Base-by-base conservation (phyloP, 1,140 invertebrate genomes). In the Piezodorus guildinii region DNA sequence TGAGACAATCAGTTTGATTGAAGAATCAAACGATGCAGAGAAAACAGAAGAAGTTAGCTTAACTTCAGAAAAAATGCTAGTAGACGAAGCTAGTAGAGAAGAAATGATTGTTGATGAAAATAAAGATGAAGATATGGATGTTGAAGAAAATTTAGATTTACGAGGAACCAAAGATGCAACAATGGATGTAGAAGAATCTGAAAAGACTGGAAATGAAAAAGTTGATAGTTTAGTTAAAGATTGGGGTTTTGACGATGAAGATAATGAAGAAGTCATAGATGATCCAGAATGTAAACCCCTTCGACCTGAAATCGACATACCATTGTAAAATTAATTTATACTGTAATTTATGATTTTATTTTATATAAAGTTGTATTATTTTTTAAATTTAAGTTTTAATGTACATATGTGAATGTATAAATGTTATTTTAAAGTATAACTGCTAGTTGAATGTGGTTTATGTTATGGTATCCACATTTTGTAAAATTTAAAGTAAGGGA, bases 191-290 rank as follows among this genome's bases (percentile, higher is more conserved):
- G 61, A 62, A 49, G 61, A 62, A 49, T 1, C 6, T 51, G 34
- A 46, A 25, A 46, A 17, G n/a, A 27, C 19, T 19, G 60, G 58
- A 43, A 23, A 30, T 30, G 64, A 43, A 16, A 65, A 59, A 62
- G 64, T 49, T 30, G 51, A 61, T 34, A 60, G 52, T 16, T 49
- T 65, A 12, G 64, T 62, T 10, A 65, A 44, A 44, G 64, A 65
- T 59, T 65, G 64, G 64, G 64, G 60, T 39, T 65, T 65, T 46
- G 64, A 65, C 17, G 44, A 61, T 54, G 64, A 65, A 27, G 64
- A 65, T 27, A 56, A 59, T 19, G 34, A 39, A 21, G 59, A 65
- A 43, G 60, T 61, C 19, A 54, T 49, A 15, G 60, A 62, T 19
- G 44, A 46, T 43, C 58, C 58, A n/a, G 30, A 60, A 2, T 17